These are phyloP conservation scores for Florisuga fusca DNA, from an alignment of 2,797 vertebrate species.

Conservation along the genomic window DNA sequence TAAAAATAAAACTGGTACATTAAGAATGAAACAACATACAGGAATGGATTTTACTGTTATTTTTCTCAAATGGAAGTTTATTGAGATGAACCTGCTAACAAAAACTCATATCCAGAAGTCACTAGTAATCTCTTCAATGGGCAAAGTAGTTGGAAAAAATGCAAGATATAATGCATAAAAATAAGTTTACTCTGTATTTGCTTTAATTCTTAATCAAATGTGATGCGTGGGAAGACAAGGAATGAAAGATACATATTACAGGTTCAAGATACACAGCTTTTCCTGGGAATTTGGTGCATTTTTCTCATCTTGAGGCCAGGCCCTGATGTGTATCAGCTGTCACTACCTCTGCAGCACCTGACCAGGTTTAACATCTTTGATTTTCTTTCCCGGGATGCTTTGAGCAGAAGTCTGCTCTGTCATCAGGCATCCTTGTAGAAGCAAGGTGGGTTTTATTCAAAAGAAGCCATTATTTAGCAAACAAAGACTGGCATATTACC, in stretches of 20 bases:
- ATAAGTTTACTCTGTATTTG: background rate
- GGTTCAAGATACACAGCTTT: background rate
- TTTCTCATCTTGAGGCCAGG: background rate
- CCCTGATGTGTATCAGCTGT: accelerated
- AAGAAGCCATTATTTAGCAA: background rate
- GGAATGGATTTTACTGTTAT: background rate
- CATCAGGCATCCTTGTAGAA: background rate
- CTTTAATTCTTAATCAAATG: background rate
- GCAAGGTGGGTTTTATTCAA: background rate
- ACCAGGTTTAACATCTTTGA: background rate
- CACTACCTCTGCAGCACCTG: background rate
- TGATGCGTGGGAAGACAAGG: background rate
- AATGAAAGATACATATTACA: accelerated
- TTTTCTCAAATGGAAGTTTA: background rate
- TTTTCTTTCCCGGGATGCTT: background rate
- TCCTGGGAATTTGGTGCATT: background rate
- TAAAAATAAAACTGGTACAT: background rate
- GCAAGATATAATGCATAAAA: background rate
- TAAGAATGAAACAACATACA: background rate
- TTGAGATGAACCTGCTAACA: background rate
- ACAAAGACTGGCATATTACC: background rate
- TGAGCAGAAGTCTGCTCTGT: background rate
- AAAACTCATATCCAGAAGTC: background rate
- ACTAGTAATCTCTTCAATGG: background rate
- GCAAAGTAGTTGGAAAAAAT: background rate